Evolutionary conservation across 1,140 invertebrate species (phyloP), one percentile per base, ranked within the genome.

Genomic region (Littorina saxatilis): DNA sequence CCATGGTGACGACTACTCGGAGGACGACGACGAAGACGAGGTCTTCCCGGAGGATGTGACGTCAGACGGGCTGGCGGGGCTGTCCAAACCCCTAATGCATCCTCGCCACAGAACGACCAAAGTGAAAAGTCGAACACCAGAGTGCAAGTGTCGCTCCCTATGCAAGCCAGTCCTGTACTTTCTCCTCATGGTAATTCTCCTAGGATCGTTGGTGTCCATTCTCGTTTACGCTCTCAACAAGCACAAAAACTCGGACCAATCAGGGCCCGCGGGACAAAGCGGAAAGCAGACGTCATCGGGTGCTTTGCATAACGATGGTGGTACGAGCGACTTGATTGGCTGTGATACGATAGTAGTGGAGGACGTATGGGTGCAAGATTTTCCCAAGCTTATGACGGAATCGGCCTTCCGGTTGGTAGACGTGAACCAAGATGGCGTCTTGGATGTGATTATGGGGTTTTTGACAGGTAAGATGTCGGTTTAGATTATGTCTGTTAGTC

Each of bases 371-470:
- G 94, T 93, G 0, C 93, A 93, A 81, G 95, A 95, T 61, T 94
- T 97, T 88, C 95, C 96, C 17, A 95, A 96, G 88, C 92, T 97
- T 20, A 94, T 94, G 47, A 96, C 96, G 13, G 96, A 97, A 92
- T 95, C 96, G 50, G 94, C 96, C 0, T 92, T 97, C 61, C 92
- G 95, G 83, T 93, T 95, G 68, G 91, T 95, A 37, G 96, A 97
- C 92, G 93, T 97, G 0, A 96, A 97, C 92, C 88, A 92, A 13
- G 96, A 97, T 93, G 94, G 94, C 40, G 87, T 96, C 32, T 93
- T 95, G 47, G 96, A 97, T 92, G 93, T 97, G 52, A 94, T 97
- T 74, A 93, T 97, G 68, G 96, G 96, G 83, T 97, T 96, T 91
- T 96, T 95, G 66, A 96, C 96, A 92, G 96, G 96, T 96, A 92